Conservation (phyloP, 1,140 invertebrate species). For the Nymphalis io region DNA sequence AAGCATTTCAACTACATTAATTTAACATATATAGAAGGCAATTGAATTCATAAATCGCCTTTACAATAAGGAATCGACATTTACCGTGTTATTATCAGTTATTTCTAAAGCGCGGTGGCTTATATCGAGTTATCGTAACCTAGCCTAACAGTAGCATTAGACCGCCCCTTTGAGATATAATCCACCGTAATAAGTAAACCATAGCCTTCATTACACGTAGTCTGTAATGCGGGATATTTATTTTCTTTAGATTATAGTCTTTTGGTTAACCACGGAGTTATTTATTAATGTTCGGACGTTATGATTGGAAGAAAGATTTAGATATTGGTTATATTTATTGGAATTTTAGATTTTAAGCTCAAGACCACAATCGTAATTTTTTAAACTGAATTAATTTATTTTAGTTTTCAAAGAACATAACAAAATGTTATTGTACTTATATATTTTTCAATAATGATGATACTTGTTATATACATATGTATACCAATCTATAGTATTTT, state of each 20-base stretch:
- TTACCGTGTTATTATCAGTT: constrained; percentile 4
- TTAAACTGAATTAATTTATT: no score
- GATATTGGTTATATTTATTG: neutral
- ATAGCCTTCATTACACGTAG: neutral
- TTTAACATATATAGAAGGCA: neutral
- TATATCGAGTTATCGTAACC: constrained; percentile 3
- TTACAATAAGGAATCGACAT: neutral
- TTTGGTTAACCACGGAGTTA: neutral
- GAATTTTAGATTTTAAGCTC: neutral
- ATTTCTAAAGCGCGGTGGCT: constrained; percentile 12
- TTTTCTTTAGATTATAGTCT: constrained; percentile 4
- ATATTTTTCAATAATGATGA: no score
- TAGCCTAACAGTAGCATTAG: constrained; percentile 6
- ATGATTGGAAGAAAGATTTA: neutral
- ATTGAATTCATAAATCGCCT: neutral
- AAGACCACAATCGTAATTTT: no score
- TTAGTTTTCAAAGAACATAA: no score
- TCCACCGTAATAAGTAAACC: constrained; percentile 13
- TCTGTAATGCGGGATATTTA: constrained; percentile 4
- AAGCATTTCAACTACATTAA: neutral
- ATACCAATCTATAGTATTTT: no score
- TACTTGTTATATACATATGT: no score
- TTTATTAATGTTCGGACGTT: neutral
- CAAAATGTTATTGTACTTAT: no score
- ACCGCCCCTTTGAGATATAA: constrained; percentile 6